Evolutionary conservation across 2,113 vertebrate genomes (phyloP), one percentile per base, ranked within the genome.

Genomic region (Hemiprocne comata): DNA sequence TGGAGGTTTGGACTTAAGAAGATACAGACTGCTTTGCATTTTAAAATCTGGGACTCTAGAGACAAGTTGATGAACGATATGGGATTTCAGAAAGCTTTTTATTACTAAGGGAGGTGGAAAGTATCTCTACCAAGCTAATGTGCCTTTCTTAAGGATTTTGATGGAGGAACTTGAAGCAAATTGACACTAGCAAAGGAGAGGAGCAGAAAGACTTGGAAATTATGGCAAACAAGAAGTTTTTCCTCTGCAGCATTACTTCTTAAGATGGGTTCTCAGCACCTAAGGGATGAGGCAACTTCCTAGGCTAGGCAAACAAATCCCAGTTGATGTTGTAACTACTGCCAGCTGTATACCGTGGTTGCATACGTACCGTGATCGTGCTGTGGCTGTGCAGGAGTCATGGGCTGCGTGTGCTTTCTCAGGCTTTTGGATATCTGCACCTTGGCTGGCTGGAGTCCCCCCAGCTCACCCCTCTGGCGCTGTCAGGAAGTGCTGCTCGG

Each of bases 1-100:
- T 98, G 98, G 99, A 99, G 93, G 98, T 99, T 67, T 99, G 99
- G 99, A 99, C 99, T 93, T 99, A 98, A 98, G 96, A 64, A 55
- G 48, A 75, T 31, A 28, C 26, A 29, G 34, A 33, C n/a, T 70
- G 33, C 11, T 86, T 72, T 75, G 17, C 3, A 3, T 71, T 79
- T 95, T 72, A 40, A 62, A 75, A 62, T 71, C 77, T 87, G 65
- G 42, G 20, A 84, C 64, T 54, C 71, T 80, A 81, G 69, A 85
- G 88, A 91, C 58, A 20, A 60, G n/a, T 14, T 70, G 31, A 64
- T 51, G 71, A 82, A 57, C 33, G 6, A 53, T 28, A 11, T 0
- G 3, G 66, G 78, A 74, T 95, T 95, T 92, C 7, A 5, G n/a
- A 64, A 94, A 58, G 42, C 51, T 36, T 64, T 87, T 83, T 53